A percentile compares a stretch with the other conserved stretches of the same genome.
These are phyloP conservation scores for Montipora foliosa DNA, from an alignment of 64 coral and sea anemone genomes.

Conservation along the genomic window DNA sequence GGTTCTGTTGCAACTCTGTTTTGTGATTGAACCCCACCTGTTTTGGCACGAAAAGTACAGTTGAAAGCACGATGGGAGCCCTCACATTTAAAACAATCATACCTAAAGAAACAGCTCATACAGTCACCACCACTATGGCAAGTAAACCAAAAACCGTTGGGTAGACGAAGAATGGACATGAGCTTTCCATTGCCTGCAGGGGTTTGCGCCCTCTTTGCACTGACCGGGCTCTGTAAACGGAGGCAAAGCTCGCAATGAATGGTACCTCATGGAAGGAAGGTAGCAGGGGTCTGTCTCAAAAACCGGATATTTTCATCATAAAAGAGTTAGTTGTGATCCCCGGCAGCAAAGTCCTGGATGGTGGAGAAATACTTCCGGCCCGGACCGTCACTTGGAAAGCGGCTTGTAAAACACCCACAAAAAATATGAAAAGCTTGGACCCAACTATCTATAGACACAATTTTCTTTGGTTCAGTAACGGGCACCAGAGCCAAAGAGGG, in stretches of 20 bases:
- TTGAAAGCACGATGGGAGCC: slow-evolving; percentile 19
- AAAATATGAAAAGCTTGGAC: slow-evolving; percentile 32
- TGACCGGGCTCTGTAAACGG: too few relatives aligned
- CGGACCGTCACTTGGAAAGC: too few relatives aligned
- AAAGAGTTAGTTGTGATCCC: slow-evolving; percentile 36
- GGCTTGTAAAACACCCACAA: slow-evolving; percentile 36
- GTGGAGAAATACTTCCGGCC: too few relatives aligned
- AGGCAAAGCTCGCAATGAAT: slow-evolving; percentile 61
- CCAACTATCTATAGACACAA: neutral
- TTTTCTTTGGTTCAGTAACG: slow-evolving; percentile 17
- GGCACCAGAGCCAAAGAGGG: slow-evolving; percentile 26
- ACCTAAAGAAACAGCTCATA: slow-evolving; percentile 41
- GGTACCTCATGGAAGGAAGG: slow-evolving; percentile 47
- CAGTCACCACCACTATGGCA: slow-evolving; percentile 40
- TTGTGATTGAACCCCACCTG: neutral
- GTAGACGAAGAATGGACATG: neutral
- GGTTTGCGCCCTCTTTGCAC: neutral
- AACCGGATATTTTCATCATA: slow-evolving; percentile 34
- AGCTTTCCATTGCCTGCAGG: neutral
- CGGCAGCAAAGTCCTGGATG: slow-evolving; percentile 22
- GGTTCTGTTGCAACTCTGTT: neutral
- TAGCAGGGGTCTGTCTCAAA: slow-evolving; percentile 8
- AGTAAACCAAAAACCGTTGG: slow-evolving; percentile 39
- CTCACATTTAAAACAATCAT: slow-evolving; percentile 52
- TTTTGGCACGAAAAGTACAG: slow-evolving; percentile 45